Evolutionary conservation across 1,140 invertebrate genomes (phyloP), one percentile per base, ranked within the genome.

Genomic region (Plectus sambesii): DNA sequence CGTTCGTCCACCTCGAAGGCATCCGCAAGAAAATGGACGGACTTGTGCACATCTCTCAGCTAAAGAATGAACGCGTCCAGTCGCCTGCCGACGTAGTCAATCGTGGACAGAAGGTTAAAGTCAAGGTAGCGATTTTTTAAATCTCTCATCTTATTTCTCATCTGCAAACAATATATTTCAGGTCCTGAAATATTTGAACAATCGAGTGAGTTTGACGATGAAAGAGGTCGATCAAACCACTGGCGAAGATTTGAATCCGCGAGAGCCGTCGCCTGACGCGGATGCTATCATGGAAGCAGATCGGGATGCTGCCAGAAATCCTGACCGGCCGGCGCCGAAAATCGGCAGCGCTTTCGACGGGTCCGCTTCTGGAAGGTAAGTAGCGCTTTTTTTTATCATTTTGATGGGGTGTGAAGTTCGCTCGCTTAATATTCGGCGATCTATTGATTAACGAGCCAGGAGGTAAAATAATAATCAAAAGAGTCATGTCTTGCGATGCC

Each of bases 161-260:
- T n/a, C n/a, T n/a, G n/a, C n/a, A n/a, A n/a, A n/a, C n/a, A n/a
- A n/a, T n/a, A n/a, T n/a, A 44, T 62, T 55, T 62, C 89, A 93
- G 78, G 84, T 93, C 1, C 69, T 92, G 30, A 87, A 83, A 41
- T 77, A 90, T 9, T 83, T 82, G 42, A 87, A 87, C 2, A 84
- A 89, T 67, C 96, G 96, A 69, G 86, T 90, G 0, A 92, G 89
- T 33, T 74, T 99, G 4, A 92, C 87, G 17, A 93, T 99, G 82
- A 98, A 76, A 74, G 93, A 98, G 74, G 92, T 97, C 0, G 86
- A 94, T 69, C 93, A 98, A 73, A 80, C 83, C 23, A 84, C 82
- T 2, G 94, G 93, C 0, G 81, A 82, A 68, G 93, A 99, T 76
- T 73, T 98, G 2, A 96, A 97, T 74, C 89, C 89, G 49, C 62